Percentiles rank a stretch among this genome's conserved stretches.
Conservation (phyloP, 2,888 invertebrate genomes). For the Acronicta alni region DNA sequence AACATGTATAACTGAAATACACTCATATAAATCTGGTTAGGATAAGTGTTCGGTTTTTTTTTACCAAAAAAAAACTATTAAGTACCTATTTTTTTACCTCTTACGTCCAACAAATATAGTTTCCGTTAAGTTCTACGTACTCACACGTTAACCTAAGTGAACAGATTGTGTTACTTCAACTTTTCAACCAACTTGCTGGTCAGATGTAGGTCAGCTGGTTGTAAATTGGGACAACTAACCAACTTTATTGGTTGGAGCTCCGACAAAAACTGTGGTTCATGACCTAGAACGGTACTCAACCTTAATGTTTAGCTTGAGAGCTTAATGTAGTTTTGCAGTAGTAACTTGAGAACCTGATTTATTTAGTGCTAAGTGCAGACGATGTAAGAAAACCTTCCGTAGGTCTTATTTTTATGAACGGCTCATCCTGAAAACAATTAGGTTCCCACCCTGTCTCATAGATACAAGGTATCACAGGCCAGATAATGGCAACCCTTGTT, state of each 20-base stretch:
- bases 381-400: background rate
- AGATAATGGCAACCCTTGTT: too few relatives aligned
- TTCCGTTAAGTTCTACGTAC: slow-evolving; percentile 21
- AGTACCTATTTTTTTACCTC: background rate
- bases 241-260: slow-evolving; percentile 39
- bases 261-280: slow-evolving; percentile 35
- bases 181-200: slow-evolving; percentile 40
- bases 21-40: too few relatives aligned
- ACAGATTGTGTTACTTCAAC: slow-evolving; percentile 28
- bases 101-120: slow-evolving; percentile 23
- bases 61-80: too few relatives aligned
- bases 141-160: slow-evolving; percentile 34
- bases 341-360: slow-evolving; percentile 26
- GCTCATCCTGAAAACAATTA: too few relatives aligned
- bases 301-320: slow-evolving; percentile 31
- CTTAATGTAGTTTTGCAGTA: slow-evolving; percentile 19
- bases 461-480: too few relatives aligned
- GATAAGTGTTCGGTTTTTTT: too few relatives aligned
- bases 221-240: slow-evolving; percentile 33
- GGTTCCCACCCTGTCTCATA: too few relatives aligned
- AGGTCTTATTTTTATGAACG: too few relatives aligned
- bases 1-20: too few relatives aligned
- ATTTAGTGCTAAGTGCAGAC: slow-evolving; percentile 5
- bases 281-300: slow-evolving; percentile 29
- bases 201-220: slow-evolving; percentile 37